Percentiles rank a stretch among this genome's conserved stretches.
Evolutionary conservation across 2,888 invertebrate genomes (phyloP).

Genomic region (Tetranychus piercei): DNA sequence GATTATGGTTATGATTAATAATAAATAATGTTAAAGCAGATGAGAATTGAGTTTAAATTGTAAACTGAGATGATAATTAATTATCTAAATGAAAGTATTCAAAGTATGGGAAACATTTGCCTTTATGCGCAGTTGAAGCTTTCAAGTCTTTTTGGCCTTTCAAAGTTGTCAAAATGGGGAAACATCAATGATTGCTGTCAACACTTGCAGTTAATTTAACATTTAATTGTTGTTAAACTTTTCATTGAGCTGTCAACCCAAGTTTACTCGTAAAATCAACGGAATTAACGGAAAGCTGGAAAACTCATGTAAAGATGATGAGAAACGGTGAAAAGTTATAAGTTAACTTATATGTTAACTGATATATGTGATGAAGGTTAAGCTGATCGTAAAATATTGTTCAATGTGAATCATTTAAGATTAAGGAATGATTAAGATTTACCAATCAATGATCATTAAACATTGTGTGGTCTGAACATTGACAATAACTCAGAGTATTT

Average conservation of each 20-base stretch:
- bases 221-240: slow-evolving; percentile 1
- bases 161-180: background rate
- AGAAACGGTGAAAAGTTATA: background rate
- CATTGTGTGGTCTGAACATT: no score
- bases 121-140: background rate
- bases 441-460: no score
- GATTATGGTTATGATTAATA: background rate
- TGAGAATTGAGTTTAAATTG: no score
- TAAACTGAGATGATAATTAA: no score
- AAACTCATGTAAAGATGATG: background rate
- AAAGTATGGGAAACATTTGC: no score
- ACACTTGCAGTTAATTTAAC: background rate
- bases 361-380: no score
- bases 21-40: background rate
- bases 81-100: no score
- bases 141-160: background rate
- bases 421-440: background rate
- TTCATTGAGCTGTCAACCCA: background rate
- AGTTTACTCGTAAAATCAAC: background rate
- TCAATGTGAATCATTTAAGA: slow-evolving; percentile 4
- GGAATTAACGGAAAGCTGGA: background rate
- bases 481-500: no score
- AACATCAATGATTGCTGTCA: background rate
- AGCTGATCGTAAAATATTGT: background rate
- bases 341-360: background rate